Conservation (phyloP, 2,888 invertebrate species). For the Noctua janthe region DNA sequence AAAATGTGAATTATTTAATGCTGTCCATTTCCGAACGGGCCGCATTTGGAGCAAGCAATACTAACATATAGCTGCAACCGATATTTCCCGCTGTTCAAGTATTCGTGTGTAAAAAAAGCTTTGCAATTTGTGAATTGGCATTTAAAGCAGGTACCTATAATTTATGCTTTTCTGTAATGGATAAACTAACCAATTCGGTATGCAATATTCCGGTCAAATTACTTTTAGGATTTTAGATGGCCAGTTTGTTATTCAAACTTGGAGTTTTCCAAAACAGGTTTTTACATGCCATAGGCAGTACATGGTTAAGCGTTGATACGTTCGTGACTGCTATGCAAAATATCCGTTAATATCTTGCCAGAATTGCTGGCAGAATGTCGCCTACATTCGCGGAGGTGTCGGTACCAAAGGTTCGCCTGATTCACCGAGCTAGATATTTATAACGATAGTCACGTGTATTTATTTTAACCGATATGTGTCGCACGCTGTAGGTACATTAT, state of each 20-base stretch:
- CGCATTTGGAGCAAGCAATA: slow-evolving; percentile 35
- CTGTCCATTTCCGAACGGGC: slow-evolving; percentile 43
- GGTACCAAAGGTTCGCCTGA: slow-evolving; percentile 41
- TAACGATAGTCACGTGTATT: slow-evolving; percentile 61
- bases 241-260: slow-evolving; percentile 1
- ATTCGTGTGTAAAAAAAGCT: slow-evolving; percentile 32
- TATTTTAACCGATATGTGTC: slow-evolving; percentile 64
- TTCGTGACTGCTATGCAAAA: slow-evolving; percentile 43
- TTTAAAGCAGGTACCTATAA: neutral
- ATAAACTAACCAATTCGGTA: slow-evolving; percentile 22
- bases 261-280: slow-evolving; percentile 13
- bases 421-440: slow-evolving; percentile 54
- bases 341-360: slow-evolving; percentile 37
- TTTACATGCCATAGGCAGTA: slow-evolving; percentile 3
- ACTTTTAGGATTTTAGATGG: neutral
- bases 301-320: slow-evolving; percentile 1
- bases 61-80: slow-evolving; percentile 25
- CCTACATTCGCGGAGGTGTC: slow-evolving; percentile 35
- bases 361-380: slow-evolving; percentile 45
- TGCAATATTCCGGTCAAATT: slow-evolving; percentile 17
- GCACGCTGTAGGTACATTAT: slow-evolving; percentile 66
- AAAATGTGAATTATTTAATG: slow-evolving; percentile 56
- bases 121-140: slow-evolving; percentile 18
- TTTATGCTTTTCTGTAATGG: slow-evolving; percentile 26
- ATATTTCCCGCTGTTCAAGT: slow-evolving; percentile 41